phyloP scores from a whole-genome alignment of 2,113 vertebrate genomes.

The Erpornis zantholeuca region DNA sequence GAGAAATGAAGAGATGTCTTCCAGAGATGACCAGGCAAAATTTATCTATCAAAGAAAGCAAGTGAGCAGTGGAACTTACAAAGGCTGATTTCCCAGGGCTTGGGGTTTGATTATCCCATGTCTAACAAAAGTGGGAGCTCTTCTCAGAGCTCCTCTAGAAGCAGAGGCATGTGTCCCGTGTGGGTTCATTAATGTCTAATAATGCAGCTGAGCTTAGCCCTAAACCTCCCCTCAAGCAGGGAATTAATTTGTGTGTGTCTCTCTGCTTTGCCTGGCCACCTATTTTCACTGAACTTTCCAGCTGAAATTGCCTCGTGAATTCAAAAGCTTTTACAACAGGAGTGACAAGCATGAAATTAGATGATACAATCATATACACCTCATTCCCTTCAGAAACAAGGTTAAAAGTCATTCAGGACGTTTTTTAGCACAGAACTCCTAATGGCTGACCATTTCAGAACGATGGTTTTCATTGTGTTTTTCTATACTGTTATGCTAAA shows the following conservation, averaged over 20 bases:
- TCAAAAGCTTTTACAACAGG: background rate
- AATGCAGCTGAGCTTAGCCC: background rate
- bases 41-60: background rate
- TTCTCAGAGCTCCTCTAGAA: background rate
- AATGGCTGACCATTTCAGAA: background rate
- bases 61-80: background rate
- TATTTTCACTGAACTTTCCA: background rate
- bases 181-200: slow-evolving; percentile 39
- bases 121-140: background rate
- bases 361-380: background rate
- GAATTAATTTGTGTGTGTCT: slow-evolving; percentile 22
- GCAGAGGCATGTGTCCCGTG: background rate
- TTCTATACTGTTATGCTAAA: background rate
- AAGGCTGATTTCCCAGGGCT: background rate
- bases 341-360: slow-evolving; percentile 1
- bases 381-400: background rate
- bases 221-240: background rate
- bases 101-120: background rate
- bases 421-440: background rate
- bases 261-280: background rate
- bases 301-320: background rate
- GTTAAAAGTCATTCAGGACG: background rate
- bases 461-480: background rate
- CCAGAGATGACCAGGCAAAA: background rate
- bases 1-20: background rate